Percentiles rank a stretch among this genome's conserved stretches.
These are phyloP conservation scores for Muntiacus reevesi DNA, from an alignment of 2,113 vertebrate genomes.

Conservation along the genomic window DNA sequence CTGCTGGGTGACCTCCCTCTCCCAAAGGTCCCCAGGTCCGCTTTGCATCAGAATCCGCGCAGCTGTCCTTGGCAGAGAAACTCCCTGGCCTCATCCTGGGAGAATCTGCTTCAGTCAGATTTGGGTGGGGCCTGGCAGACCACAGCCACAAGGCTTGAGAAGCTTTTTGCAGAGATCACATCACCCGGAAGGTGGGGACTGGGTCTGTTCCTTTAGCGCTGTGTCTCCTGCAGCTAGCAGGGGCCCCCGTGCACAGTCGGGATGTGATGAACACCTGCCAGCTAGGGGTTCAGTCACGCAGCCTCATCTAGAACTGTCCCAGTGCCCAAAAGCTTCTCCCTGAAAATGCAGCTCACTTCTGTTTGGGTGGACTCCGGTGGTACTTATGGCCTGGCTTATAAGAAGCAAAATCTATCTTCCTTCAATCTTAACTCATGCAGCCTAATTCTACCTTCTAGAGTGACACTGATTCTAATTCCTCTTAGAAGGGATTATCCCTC, in stretches of 20 bases:
- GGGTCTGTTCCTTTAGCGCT: neutral
- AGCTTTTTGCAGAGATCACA: neutral
- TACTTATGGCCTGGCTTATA: neutral
- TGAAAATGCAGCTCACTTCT: neutral
- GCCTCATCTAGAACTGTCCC: neutral
- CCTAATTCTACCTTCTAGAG: neutral
- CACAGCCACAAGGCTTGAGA: neutral
- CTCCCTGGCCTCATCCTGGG: neutral
- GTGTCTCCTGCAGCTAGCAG: neutral
- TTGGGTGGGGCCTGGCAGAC: no score
- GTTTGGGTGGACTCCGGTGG: neutral
- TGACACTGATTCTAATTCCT: neutral
- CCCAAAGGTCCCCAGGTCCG: neutral
- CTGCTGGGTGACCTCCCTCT: neutral
- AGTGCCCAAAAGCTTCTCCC: neutral
- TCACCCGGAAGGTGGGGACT: neutral
- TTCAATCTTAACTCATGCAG: neutral
- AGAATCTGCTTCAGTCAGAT: neutral
- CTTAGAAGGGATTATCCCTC: neutral
- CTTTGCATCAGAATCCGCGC: neutral
- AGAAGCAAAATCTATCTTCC: neutral
- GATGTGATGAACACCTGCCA: neutral
- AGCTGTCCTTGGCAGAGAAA: neutral
- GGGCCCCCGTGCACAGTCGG: neutral
- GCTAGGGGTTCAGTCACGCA: neutral